A percentile compares a stretch with the other conserved stretches of the same genome.
Evolutionary conservation across 2,113 vertebrate species (phyloP).

Genomic region (Vidua macroura): DNA sequence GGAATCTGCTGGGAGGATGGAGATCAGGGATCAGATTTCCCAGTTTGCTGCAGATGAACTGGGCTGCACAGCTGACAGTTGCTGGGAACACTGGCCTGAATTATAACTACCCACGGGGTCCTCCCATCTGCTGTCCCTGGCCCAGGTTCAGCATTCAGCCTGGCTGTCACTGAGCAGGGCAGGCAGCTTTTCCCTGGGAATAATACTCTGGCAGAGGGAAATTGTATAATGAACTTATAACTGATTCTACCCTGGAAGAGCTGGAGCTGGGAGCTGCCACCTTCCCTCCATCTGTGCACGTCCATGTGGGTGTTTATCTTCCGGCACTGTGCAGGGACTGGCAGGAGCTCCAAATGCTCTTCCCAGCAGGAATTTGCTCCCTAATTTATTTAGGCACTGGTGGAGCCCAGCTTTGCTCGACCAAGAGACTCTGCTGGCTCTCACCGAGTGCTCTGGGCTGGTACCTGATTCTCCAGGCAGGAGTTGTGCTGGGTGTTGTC

Average conservation of each 20-base stretch:
- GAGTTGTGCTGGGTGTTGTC: background rate
- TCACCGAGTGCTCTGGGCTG: background rate
- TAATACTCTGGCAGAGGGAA: background rate
- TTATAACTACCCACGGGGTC: background rate
- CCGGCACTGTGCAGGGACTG: background rate
- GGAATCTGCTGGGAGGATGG: background rate
- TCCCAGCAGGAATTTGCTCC: background rate
- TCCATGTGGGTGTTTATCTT: background rate
- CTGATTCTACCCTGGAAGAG: background rate
- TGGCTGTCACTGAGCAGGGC: background rate
- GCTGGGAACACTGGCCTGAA: background rate
- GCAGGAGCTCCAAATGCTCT: conserved; percentile 3
- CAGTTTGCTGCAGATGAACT: background rate
- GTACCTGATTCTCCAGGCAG: background rate
- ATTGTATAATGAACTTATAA: background rate
- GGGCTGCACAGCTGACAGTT: background rate
- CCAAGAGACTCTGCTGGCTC: background rate
- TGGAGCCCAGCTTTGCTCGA: background rate
- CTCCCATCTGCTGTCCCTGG: conserved; percentile 40
- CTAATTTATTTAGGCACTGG: background rate
- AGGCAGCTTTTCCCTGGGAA: background rate
- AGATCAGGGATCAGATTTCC: background rate
- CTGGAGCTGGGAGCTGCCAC: background rate
- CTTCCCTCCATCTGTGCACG: background rate
- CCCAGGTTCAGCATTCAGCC: background rate